phyloP scores from a whole-genome alignment of 2,888 invertebrate species.

The Neuroscelio doddi region DNA sequence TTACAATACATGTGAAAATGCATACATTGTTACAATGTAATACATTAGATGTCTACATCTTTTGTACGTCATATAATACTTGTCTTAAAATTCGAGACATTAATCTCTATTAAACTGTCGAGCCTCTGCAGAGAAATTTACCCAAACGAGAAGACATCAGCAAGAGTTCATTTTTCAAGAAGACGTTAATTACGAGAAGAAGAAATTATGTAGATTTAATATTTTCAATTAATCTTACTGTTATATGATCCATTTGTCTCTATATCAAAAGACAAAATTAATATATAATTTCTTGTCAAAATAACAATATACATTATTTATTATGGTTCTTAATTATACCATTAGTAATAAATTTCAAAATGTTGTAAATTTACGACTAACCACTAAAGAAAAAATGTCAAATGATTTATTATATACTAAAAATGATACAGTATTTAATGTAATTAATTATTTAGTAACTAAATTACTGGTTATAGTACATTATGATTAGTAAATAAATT shows the following conservation, averaged over 20 bases:
- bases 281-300: too few relatives aligned
- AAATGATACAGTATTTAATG: too few relatives aligned
- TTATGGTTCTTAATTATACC: too few relatives aligned
- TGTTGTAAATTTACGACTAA: not conserved
- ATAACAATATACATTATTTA: too few relatives aligned
- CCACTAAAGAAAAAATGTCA: not conserved
- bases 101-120: slow-evolving; percentile 46
- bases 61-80: slow-evolving; percentile 6
- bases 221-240: slow-evolving; percentile 13
- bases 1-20: too few relatives aligned
- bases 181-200: slow-evolving; percentile 21
- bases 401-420: too few relatives aligned
- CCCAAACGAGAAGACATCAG: slow-evolving; percentile 28
- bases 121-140: slow-evolving; percentile 32
- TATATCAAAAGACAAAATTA: too few relatives aligned
- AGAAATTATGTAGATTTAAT: slow-evolving; percentile 24
- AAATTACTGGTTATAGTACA: too few relatives aligned
- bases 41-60: slow-evolving; percentile 6
- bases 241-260: not conserved
- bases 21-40: too few relatives aligned
- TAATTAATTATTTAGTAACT: too few relatives aligned
- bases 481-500: too few relatives aligned
- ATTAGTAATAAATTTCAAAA: not conserved
- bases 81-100: slow-evolving; percentile 21
- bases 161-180: slow-evolving; percentile 20